Evolutionary conservation across 1,140 invertebrate genomes (phyloP).

Genomic region (Hycleus cichorii): DNA sequence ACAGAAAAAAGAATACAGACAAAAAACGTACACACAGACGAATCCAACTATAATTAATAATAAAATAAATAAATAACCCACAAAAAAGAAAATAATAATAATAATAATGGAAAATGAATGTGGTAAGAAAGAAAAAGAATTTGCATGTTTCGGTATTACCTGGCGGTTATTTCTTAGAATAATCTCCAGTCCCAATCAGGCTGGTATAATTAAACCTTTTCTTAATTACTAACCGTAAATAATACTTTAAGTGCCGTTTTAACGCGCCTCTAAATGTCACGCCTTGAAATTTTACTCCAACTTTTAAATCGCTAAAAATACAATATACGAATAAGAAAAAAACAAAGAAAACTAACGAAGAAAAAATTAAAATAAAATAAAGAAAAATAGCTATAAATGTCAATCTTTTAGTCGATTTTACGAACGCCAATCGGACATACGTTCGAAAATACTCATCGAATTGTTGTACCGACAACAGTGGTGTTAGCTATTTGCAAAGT

Average conservation of each 20-base stretch:
- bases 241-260: slow-evolving; percentile 38
- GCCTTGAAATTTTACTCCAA: slow-evolving; percentile 29
- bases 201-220: slow-evolving; percentile 34
- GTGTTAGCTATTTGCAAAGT: background rate
- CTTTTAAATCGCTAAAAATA: slow-evolving; percentile 25
- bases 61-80: no score
- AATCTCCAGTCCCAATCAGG: slow-evolving; percentile 29
- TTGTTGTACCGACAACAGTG: background rate
- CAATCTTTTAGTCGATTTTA: slow-evolving; percentile 18
- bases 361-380: background rate
- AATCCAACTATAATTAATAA: no score
- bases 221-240: slow-evolving; percentile 37
- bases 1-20: no score
- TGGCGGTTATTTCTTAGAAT: slow-evolving; percentile 22
- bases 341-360: slow-evolving; percentile 18
- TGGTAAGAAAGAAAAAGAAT: no score
- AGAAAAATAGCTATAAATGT: slow-evolving; percentile 28
- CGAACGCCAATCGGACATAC: slow-evolving; percentile 10
- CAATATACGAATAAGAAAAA: slow-evolving; percentile 23
- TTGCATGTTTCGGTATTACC: background rate
- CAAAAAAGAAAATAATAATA: background rate
- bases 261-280: slow-evolving; percentile 38
- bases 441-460: background rate
- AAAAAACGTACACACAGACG: no score
- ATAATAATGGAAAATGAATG: background rate